A percentile compares a stretch with the other conserved stretches of the same genome.
Evolutionary conservation across 1,140 invertebrate genomes (phyloP).

Genomic region (Zaprionus taronus): DNA sequence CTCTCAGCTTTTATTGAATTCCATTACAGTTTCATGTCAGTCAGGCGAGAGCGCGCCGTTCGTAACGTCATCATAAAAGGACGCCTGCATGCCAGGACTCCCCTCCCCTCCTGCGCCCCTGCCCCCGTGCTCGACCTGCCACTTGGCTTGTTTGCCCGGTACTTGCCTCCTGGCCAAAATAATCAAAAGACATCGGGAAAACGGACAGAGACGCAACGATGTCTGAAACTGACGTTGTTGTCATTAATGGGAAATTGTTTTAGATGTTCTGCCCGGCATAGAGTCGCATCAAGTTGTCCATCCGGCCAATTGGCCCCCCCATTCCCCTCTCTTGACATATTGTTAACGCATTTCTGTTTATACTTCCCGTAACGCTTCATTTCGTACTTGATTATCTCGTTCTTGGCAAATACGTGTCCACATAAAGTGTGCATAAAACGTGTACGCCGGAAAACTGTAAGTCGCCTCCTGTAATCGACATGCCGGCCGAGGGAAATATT

Average conservation of each 20-base stretch:
- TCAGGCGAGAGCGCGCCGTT: constrained; percentile 35
- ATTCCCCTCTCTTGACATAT: neutral
- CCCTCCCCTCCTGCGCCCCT: neutral
- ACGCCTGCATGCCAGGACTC: neutral
- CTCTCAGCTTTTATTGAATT: constrained; percentile 82
- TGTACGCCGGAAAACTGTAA: neutral
- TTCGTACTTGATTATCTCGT: constrained; percentile 5
- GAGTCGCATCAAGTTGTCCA: constrained; percentile 14
- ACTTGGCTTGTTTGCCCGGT: constrained; percentile 16
- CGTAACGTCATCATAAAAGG: constrained; percentile 74
- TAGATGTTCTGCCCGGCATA: constrained; percentile 27
- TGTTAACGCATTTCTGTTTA: neutral
- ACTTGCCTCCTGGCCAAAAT: constrained; percentile 29
- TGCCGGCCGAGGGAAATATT: neutral
- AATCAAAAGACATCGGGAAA: constrained; percentile 37
- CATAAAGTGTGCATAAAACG: constrained; percentile 2
- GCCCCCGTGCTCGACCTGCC: neutral
- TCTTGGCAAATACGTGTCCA: constrained; percentile 8
- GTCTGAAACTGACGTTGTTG: constrained; percentile 41
- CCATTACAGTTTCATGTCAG: constrained; percentile 77
- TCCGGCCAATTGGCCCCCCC: constrained; percentile 10
- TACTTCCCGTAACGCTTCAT: constrained; percentile 6
- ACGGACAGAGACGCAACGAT: neutral
- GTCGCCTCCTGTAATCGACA: neutral
- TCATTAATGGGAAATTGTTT: constrained; percentile 55